Evolutionary conservation across 2,113 vertebrate species (phyloP).

Genomic region (Apeltes quadracus): DNA sequence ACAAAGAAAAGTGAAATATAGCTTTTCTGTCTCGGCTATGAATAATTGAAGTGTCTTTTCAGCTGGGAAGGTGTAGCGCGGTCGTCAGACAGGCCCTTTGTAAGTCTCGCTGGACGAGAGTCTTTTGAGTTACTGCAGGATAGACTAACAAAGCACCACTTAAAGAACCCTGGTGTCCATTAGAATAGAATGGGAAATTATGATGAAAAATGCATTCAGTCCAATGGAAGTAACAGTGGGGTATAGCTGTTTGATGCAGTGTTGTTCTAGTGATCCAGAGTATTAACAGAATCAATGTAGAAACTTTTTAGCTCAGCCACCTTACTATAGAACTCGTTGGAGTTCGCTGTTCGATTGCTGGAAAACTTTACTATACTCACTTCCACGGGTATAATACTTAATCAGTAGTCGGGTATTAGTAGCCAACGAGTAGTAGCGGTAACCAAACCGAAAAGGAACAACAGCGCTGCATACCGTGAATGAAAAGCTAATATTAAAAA

Average conservation of each 20-base stretch:
- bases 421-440: no score
- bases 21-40: constrained; percentile 52
- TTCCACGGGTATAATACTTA: no score
- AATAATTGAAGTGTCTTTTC: constrained; percentile 67
- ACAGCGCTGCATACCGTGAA: no score
- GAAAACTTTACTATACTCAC: no score
- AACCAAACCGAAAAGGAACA: no score
- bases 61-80: constrained; percentile 51
- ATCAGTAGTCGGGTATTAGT: no score
- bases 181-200: constrained; percentile 55
- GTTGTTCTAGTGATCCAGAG: constrained; percentile 2
- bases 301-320: constrained; percentile 17
- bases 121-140: constrained; percentile 49
- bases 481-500: no score
- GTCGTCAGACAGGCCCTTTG: constrained; percentile 23
- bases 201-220: constrained; percentile 50
- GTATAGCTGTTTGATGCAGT: constrained; percentile 15
- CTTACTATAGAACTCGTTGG: no score
- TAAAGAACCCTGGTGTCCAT: constrained; percentile 41
- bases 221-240: constrained; percentile 23
- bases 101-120: constrained; percentile 56
- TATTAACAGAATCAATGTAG: constrained; percentile 19
- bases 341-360: no score
- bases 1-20: constrained; percentile 50
- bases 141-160: constrained; percentile 57